These are phyloP conservation scores for Eupithecia insigniata DNA, from an alignment of 2,888 invertebrate genomes.

Conservation along the genomic window DNA sequence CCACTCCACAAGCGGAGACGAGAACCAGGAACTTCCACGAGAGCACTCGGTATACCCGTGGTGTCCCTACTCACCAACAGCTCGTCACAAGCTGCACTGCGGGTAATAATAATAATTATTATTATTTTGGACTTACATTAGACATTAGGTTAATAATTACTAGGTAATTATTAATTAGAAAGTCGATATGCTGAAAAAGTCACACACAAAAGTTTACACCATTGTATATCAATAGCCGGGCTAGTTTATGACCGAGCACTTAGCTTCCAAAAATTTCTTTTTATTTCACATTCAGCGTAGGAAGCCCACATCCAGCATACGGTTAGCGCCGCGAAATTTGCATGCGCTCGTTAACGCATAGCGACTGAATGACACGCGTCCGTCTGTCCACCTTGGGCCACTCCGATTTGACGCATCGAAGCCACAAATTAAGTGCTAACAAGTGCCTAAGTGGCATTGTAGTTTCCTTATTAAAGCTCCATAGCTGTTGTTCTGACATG, in stretches of 20 bases:
- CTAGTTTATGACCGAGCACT: not conserved
- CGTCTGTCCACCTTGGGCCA: slow-evolving; percentile 62
- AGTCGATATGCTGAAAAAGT: not conserved
- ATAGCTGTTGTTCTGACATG: slow-evolving; percentile 9
- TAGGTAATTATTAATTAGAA: not conserved
- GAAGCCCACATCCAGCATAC: slow-evolving; percentile 62
- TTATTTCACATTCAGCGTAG: slow-evolving; percentile 46
- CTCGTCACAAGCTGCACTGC: too few species aligned
- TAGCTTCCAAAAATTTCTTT: not conserved
- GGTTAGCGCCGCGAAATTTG: slow-evolving; percentile 78
- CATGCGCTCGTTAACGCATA: slow-evolving; percentile 83
- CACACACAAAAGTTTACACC: not conserved
- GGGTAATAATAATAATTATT: too few species aligned
- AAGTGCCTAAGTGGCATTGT: slow-evolving; percentile 31
- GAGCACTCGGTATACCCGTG: too few species aligned
- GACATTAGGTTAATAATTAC: too few species aligned
- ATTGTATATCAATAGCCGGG: not conserved
- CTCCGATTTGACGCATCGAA: slow-evolving; percentile 31
- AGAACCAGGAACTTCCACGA: too few species aligned
- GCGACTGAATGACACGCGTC: slow-evolving; percentile 77
- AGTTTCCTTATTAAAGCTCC: slow-evolving; percentile 26
- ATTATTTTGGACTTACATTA: too few species aligned
- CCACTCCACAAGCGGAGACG: too few species aligned
- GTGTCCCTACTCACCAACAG: too few species aligned
- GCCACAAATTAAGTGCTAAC: slow-evolving; percentile 39